Evolutionary conservation across 2,888 invertebrate genomes (phyloP), one percentile per base, ranked within the genome.

Genomic region (Acrocyrtus sp.): DNA sequence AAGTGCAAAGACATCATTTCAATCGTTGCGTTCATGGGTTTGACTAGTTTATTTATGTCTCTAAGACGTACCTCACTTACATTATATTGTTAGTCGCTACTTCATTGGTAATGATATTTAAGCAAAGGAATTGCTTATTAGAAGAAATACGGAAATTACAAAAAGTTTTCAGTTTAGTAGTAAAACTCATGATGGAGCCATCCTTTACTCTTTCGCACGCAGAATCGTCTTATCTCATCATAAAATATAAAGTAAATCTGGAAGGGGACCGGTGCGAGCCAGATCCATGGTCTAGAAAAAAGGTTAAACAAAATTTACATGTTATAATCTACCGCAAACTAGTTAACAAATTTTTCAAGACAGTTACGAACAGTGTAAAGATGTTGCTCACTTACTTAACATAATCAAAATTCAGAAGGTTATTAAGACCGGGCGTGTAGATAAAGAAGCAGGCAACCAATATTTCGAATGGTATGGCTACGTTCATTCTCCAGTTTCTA

Each of bases 191-290:
- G 27, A 21, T 70, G 61, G 3, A 74, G 60, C 74, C 74, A 74
- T 50, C 70, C 63, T 26, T 50, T 60, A 0, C 47, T 34, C 1
- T 34, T 26, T 12, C 77, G 60, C 4, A 77, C 57, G 15, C 72
- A 65, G 4, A 75, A 41, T n/a, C 56, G 58, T 75, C 88, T 84
- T 54, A 83, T 80, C 82, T 88, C 88, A 81, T 88, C 88, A 81
- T 88, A 88, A 48, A 86, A 83, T 81, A 87, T 87, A 81, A 88
- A 87, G 70, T 86, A 81, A 68, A 88, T 77, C 74, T 86, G 85
- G 83, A 88, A 88, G 53, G 88, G 88, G 66, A 88, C 76, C 56
- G 87, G 87, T 47, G 86, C 85, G 80, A 87, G 83, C 88, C 88
- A 88, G 87, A 87, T 88, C 47, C 53, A 57, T 1, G 67, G 56